Evolutionary conservation across 2,888 invertebrate genomes (phyloP).

Genomic region (Melieria omissa): DNA sequence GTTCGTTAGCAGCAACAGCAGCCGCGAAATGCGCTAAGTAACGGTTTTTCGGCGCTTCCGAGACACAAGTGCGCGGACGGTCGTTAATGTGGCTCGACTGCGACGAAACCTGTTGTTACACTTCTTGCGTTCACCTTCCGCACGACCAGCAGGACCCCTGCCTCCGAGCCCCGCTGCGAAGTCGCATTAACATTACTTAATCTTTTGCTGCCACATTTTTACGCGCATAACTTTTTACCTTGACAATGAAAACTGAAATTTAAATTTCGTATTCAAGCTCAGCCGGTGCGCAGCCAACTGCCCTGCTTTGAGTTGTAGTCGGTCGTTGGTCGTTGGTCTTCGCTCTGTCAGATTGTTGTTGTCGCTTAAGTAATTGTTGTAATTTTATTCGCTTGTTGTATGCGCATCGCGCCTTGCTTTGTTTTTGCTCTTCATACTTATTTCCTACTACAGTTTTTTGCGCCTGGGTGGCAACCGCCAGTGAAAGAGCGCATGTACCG

Average conservation of each 20-base stretch:
- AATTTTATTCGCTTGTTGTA: background rate
- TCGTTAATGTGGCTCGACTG: too few species aligned
- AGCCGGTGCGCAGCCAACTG: constrained; percentile 4
- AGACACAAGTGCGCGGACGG: too few species aligned
- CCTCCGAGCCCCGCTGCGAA: too few species aligned
- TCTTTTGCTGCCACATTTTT: constrained; percentile 9
- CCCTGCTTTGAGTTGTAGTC: background rate
- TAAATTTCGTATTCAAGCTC: background rate
- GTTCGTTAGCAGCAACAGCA: constrained; percentile 17
- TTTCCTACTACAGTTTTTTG: background rate
- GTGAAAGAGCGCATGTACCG: too few species aligned
- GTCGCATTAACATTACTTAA: background rate
- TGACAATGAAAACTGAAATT: constrained; percentile 42
- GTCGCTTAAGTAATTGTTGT: constrained; percentile 20
- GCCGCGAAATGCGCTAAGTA: background rate
- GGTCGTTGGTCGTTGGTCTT: constrained; percentile 8
- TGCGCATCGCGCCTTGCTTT: background rate
- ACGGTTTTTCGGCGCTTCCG: background rate
- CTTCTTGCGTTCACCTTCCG: background rate
- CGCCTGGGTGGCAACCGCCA: too few species aligned
- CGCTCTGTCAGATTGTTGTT: constrained; percentile 7
- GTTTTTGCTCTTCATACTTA: background rate
- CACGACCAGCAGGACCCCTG: too few species aligned
- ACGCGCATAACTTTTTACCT: constrained; percentile 38
- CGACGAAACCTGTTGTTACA: constrained; percentile 20